Evolutionary conservation across 2,797 vertebrate genomes (phyloP).

Genomic region (Synanceia verrucosa): DNA sequence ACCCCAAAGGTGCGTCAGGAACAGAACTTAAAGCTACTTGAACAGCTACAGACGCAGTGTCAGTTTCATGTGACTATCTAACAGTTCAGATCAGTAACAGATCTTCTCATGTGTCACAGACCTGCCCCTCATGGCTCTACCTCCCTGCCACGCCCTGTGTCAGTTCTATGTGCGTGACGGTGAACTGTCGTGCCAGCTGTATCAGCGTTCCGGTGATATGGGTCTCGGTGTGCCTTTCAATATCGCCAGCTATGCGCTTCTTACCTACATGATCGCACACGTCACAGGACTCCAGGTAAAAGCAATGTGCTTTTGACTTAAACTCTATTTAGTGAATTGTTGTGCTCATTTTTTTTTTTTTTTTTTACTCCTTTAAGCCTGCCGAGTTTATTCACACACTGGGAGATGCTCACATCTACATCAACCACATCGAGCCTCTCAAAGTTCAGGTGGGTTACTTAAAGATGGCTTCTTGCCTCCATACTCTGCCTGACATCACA

Average conservation of each 20-base stretch:
- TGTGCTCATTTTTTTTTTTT: neutral
- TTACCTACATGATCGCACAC: slow-evolving; percentile 98
- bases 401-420: slow-evolving; percentile 95
- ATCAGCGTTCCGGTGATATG: slow-evolving; percentile 97
- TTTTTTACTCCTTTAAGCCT: slow-evolving; percentile 75
- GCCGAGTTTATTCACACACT: slow-evolving; percentile 96
- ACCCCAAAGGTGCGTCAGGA: slow-evolving; percentile 90
- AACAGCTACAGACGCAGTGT: too few relatives aligned
- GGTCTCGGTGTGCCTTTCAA: slow-evolving; percentile 98
- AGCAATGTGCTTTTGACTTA: accelerated
- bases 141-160: slow-evolving; percentile 94
- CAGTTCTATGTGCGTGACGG: slow-evolving; percentile 94
- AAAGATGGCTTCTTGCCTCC: neutral
- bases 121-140: slow-evolving; percentile 92
- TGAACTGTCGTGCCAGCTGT: slow-evolving; percentile 96
- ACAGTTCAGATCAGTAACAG: too few relatives aligned
- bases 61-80: too few relatives aligned
- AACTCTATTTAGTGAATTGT: neutral
- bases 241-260: slow-evolving; percentile 95
- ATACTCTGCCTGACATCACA: neutral
- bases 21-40: neutral
- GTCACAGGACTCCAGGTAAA: slow-evolving; percentile 92
- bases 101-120: slow-evolving; percentile 75
- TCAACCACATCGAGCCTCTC: slow-evolving; percentile 92
- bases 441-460: slow-evolving; percentile 87